Conservation (phyloP, 2,888 invertebrate genomes). For the Lamellibrachia satsuma region DNA sequence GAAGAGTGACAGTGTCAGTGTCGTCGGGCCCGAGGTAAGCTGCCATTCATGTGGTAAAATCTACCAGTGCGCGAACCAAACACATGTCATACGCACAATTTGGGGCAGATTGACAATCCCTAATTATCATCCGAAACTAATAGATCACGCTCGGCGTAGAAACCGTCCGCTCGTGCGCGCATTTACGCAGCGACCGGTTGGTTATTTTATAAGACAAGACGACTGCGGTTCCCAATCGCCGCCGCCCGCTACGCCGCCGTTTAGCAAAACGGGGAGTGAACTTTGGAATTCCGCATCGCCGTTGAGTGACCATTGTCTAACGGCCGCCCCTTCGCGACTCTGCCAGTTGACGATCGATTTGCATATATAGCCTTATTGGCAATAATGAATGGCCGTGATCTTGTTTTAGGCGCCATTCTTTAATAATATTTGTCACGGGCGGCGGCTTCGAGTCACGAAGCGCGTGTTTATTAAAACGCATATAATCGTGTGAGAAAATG, state of each 20-base stretch:
- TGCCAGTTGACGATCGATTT: background rate
- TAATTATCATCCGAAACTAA: constrained; percentile 19
- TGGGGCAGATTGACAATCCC: constrained; percentile 8
- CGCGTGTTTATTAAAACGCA: background rate
- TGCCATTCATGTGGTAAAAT: constrained; percentile 27
- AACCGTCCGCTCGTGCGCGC: constrained; percentile 8
- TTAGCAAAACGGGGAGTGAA: constrained; percentile 17
- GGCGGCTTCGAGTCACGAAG: background rate
- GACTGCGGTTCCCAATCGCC: background rate
- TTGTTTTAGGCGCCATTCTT: constrained; percentile 7
- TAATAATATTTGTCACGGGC: background rate
- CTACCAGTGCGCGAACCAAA: background rate
- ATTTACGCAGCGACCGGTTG: background rate
- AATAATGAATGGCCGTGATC: constrained; percentile 17
- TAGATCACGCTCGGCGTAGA: background rate
- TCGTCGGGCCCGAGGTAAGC: constrained; percentile 28
- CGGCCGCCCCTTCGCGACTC: constrained; percentile 9
- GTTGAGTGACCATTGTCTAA: constrained; percentile 17
- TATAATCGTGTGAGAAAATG: background rate
- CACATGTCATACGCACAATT: constrained; percentile 20
- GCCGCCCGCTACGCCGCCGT: constrained; percentile 9
- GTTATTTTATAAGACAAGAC: background rate
- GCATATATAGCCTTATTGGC: background rate
- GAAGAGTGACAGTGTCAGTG: constrained; percentile 37
- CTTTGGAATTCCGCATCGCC: constrained; percentile 13